These are phyloP conservation scores for Trachelipus rathkii DNA, from an alignment of 1,140 invertebrate genomes.

Conservation along the genomic window DNA sequence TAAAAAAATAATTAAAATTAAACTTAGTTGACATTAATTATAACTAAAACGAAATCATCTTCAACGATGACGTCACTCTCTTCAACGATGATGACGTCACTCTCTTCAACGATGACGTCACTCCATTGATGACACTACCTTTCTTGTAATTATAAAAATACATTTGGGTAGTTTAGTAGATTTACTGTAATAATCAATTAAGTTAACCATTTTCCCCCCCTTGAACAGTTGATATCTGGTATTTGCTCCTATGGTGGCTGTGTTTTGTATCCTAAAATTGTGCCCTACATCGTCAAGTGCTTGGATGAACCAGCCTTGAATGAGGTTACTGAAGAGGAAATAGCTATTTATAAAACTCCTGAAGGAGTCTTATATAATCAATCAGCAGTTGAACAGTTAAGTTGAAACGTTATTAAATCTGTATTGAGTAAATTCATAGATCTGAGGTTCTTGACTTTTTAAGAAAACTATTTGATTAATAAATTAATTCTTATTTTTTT, in stretches of 20 bases:
- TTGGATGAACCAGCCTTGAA: slow-evolving; percentile 65
- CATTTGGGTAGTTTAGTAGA: neutral
- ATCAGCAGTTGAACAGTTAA: slow-evolving; percentile 72
- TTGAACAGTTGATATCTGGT: slow-evolving; percentile 52
- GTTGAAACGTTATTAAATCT: too few relatives aligned
- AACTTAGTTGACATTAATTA: too few relatives aligned
- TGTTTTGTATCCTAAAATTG: slow-evolving; percentile 59
- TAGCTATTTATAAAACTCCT: slow-evolving; percentile 80
- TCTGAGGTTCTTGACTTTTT: too few relatives aligned
- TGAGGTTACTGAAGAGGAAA: slow-evolving; percentile 77
- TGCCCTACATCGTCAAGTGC: slow-evolving; percentile 57
- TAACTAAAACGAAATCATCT: too few relatives aligned
- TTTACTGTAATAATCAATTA: neutral
- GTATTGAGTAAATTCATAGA: too few relatives aligned
- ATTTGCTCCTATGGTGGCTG: slow-evolving; percentile 58
- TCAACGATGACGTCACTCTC: too few relatives aligned
- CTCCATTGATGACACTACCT: slow-evolving; percentile 11
- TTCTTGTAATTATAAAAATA: too few relatives aligned
- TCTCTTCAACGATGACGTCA: too few relatives aligned
- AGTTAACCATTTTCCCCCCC: slow-evolving; percentile 50
- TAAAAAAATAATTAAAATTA: too few relatives aligned
- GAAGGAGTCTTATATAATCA: slow-evolving; percentile 89
- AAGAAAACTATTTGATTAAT: too few relatives aligned
- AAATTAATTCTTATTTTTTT: too few relatives aligned
- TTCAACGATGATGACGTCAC: too few relatives aligned